A percentile compares a stretch with the other conserved stretches of the same genome.
Evolutionary conservation across 2,113 vertebrate species (phyloP).

Genomic region (Aspiorhynchus laticeps): DNA sequence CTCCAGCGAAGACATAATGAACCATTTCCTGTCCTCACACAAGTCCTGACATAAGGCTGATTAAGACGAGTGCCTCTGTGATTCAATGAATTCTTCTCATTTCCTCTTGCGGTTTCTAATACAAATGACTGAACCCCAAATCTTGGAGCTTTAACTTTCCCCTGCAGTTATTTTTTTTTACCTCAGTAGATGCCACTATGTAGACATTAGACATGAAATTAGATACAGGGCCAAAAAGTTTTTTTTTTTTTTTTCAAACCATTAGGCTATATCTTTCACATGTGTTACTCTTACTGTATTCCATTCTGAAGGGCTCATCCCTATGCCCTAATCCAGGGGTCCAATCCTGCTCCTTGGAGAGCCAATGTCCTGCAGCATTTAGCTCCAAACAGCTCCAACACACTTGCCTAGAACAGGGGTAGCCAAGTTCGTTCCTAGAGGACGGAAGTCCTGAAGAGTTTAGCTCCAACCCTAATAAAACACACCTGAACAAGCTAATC

Average conservation of each 20-base stretch:
- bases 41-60: conserved; percentile 43
- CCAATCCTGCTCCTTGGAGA: too few species aligned
- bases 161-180: neutral
- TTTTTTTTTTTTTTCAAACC: neutral
- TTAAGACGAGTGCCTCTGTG: conserved; percentile 63
- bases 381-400: too few species aligned
- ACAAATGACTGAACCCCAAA: neutral
- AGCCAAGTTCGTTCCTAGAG: too few species aligned
- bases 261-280: neutral
- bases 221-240: neutral
- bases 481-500: too few species aligned
- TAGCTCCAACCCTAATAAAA: too few species aligned
- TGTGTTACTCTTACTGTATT: neutral
- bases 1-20: conserved; percentile 25
- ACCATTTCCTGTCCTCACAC: conserved; percentile 46
- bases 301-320: too few species aligned
- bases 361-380: too few species aligned
- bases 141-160: neutral
- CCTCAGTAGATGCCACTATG: neutral
- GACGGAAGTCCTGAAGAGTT: too few species aligned
- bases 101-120: conserved; percentile 57
- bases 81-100: conserved; percentile 46
- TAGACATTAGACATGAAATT: neutral
- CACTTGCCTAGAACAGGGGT: too few species aligned
- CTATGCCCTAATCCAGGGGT: too few species aligned